Evolutionary conservation across 2,113 vertebrate genomes (phyloP).

Genomic region (Chrysochloris asiatica): DNA sequence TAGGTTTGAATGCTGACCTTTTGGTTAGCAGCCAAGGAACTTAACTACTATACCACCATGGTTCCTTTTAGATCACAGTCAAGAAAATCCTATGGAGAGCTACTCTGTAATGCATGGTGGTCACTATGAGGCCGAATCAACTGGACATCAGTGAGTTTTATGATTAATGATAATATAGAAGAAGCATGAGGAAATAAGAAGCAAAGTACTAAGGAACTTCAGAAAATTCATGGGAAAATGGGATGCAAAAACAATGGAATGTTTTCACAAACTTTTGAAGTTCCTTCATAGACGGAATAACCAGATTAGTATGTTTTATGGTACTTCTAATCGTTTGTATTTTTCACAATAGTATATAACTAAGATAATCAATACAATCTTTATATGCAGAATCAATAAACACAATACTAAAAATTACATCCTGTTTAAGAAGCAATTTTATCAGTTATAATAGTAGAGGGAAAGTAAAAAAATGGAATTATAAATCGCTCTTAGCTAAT

Average conservation of each 20-base stretch:
- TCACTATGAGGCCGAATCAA: not conserved
- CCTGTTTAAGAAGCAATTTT: not conserved
- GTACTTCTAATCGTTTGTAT: not conserved
- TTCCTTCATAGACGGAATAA: not conserved
- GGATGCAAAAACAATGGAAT: too few species aligned
- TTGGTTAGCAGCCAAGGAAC: not conserved
- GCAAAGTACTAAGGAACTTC: not conserved
- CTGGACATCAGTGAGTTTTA: not conserved
- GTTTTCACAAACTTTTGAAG: too few species aligned
- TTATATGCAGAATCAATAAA: not conserved
- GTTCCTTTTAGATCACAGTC: not conserved
- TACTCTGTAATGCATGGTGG: not conserved
- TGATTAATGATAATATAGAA: not conserved
- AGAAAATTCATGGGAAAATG: too few species aligned
- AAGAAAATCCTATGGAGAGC: not conserved
- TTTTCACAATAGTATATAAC: not conserved
- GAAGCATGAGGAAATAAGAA: not conserved
- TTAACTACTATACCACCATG: not conserved
- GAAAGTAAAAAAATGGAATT: not conserved
- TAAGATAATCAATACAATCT: not conserved
- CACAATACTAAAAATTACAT: not conserved
- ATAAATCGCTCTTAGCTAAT: not conserved
- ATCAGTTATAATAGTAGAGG: not conserved
- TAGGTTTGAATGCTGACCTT: not conserved
- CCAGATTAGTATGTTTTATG: not conserved